A percentile compares a stretch with the other conserved stretches of the same genome.
Evolutionary conservation across 2,113 vertebrate species (phyloP).

Genomic region (Scomber japonicus): DNA sequence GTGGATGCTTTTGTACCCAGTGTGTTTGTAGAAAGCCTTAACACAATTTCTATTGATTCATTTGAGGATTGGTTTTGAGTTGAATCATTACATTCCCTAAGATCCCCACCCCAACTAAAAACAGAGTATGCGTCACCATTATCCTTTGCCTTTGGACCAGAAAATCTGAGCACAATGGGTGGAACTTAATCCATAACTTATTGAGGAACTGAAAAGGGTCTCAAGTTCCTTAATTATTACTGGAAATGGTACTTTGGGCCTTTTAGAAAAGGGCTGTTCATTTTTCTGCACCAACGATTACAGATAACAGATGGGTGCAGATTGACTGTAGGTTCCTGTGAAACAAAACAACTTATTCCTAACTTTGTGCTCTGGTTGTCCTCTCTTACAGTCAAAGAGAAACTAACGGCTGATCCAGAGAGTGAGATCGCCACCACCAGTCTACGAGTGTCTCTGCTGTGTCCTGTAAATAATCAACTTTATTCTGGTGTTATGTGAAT

Average conservation of each 20-base stretch:
- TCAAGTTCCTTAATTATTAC: constrained; percentile 1
- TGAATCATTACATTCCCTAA: no score
- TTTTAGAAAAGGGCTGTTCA: not conserved
- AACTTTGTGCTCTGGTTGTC: constrained; percentile 29
- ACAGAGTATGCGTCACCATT: not conserved
- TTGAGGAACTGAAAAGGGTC: not conserved
- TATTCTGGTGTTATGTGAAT: not conserved
- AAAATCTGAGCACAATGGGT: not conserved
- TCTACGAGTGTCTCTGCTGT: constrained; percentile 96
- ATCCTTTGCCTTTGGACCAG: not conserved
- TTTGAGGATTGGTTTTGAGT: not conserved
- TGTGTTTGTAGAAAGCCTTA: no score
- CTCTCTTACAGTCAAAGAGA: constrained; percentile 93
- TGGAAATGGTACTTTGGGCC: not conserved
- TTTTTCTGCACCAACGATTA: not conserved
- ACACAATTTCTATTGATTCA: not conserved
- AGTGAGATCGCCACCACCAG: constrained; percentile 99
- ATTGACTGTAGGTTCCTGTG: not conserved
- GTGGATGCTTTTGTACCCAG: no score
- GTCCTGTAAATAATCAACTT: constrained; percentile 89
- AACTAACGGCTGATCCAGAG: constrained; percentile 96
- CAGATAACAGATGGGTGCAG: no score
- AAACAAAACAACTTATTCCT: not conserved
- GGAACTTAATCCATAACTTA: no score
- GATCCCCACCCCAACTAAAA: not conserved